phyloP scores from a whole-genome alignment of 2,888 invertebrate species.

The Parnassius orleans region DNA sequence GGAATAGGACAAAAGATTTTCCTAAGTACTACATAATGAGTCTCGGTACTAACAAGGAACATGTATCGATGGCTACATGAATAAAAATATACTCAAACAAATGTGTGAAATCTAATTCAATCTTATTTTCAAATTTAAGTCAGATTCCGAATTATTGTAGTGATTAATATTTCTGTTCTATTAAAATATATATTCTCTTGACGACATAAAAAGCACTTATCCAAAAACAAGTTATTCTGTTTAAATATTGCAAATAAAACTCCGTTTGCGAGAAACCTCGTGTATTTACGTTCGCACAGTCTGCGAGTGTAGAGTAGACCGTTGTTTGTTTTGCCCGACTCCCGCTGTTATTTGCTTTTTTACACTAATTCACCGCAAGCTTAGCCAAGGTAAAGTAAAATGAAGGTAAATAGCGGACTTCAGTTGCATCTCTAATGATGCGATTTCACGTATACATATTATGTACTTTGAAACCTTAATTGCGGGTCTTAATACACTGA shows the following conservation, averaged over 20 bases:
- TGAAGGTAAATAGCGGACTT: slow-evolving; percentile 4
- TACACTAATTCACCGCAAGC: slow-evolving; percentile 32
- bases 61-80: too few relatives aligned
- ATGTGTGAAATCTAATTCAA: too few relatives aligned
- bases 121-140: too few relatives aligned
- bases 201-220: background rate
- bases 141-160: too few relatives aligned
- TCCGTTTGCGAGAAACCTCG: slow-evolving; percentile 56
- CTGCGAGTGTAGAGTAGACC: slow-evolving; percentile 36
- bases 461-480: background rate
- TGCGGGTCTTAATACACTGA: too few relatives aligned
- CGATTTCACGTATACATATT: background rate
- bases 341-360: slow-evolving; percentile 33
- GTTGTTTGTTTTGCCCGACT: slow-evolving; percentile 32
- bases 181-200: background rate
- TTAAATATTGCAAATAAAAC: slow-evolving; percentile 44
- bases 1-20: too few relatives aligned
- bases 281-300: slow-evolving; percentile 67
- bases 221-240: background rate
- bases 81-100: too few relatives aligned
- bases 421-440: slow-evolving; percentile 16
- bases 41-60: too few relatives aligned
- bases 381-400: slow-evolving; percentile 19
- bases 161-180: too few relatives aligned
- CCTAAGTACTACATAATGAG: too few relatives aligned